Percentiles rank a stretch among this genome's conserved stretches.
phyloP scores from a whole-genome alignment of 2,888 invertebrate genomes.

The Gortyna flavago region DNA sequence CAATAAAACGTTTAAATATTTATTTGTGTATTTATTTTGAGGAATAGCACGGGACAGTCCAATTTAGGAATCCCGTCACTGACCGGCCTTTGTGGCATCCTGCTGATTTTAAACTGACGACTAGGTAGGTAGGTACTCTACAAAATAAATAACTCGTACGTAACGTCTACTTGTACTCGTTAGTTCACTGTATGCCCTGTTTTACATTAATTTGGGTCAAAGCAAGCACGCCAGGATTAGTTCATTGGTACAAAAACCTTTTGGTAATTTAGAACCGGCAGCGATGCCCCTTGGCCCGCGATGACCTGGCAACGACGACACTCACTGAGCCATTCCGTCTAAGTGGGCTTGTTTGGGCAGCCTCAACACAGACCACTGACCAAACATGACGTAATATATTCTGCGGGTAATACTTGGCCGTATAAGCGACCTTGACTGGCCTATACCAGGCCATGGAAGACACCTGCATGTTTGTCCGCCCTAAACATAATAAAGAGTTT shows the following conservation, averaged over 20 bases:
- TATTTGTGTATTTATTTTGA: constrained; percentile 10
- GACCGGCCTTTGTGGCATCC: background rate
- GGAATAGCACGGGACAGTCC: too few relatives aligned
- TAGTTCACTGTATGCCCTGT: background rate
- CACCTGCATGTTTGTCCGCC: background rate
- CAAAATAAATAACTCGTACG: background rate
- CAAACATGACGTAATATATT: background rate
- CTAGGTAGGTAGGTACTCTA: background rate
- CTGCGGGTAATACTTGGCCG: background rate
- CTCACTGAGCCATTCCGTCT: background rate
- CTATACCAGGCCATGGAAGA: background rate
- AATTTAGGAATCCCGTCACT: background rate
- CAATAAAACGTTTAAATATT: constrained; percentile 16
- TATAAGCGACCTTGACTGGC: background rate
- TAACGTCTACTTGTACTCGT: background rate
- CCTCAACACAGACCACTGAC: background rate
- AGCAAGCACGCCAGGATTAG: background rate
- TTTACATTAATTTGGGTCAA: background rate
- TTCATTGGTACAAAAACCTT: background rate
- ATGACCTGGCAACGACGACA: background rate
- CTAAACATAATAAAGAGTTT: background rate
- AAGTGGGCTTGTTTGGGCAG: background rate
- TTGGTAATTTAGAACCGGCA: background rate
- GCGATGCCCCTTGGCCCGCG: background rate
- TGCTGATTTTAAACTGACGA: background rate